Base-by-base conservation (phyloP, 1,140 invertebrate species). In the Branchinecta lynchi region DNA sequence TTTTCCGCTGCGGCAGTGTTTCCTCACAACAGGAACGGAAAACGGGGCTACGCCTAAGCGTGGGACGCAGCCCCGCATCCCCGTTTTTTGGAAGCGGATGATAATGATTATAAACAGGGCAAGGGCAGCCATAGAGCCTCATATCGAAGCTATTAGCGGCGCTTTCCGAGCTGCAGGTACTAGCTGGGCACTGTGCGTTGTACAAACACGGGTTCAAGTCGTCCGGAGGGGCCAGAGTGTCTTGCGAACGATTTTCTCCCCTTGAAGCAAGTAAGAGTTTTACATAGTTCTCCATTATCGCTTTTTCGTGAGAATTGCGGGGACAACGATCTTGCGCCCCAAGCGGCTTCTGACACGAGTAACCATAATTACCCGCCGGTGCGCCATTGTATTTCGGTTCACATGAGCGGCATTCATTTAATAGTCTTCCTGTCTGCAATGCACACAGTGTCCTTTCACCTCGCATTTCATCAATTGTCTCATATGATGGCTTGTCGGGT, bases 131-230 rank as follows among this genome's bases (percentile, higher is more conserved):
- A 66, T 70, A 77, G 51, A 76, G 72, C 10, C 74, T 73, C 7
- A 77, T 73, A 51, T 76, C 75, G 69, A 77, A 77, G 69, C 76
- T 77, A 66, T 77, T 76, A 8, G 75, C 74, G n/a, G 76, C 76
- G 68, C 76, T 77, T 69, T 77, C 76, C 21, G 76, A 77, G 69
- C 76, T 77, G 68, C 76, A 77, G 43, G 76, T 75, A 68, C 76
- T 77, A 7, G 75, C 73, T 3, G 51, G 51, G 66, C 72, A 73
- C 69, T 70, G 74, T 60, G 73, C 66, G 10, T 66, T 20, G 66
- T 66, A 67, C 17, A 70, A 44, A 32, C 8, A 21, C 44, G 43
- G 7, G 44, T 44, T 43, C n/a, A 17, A 21, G n/a, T 68, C 44
- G 32, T 68, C 21, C 8, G 67, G 21, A 17, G 67, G 21, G 32